These are phyloP conservation scores for Xylota sylvarum DNA, from an alignment of 2,888 invertebrate species.

Conservation along the genomic window DNA sequence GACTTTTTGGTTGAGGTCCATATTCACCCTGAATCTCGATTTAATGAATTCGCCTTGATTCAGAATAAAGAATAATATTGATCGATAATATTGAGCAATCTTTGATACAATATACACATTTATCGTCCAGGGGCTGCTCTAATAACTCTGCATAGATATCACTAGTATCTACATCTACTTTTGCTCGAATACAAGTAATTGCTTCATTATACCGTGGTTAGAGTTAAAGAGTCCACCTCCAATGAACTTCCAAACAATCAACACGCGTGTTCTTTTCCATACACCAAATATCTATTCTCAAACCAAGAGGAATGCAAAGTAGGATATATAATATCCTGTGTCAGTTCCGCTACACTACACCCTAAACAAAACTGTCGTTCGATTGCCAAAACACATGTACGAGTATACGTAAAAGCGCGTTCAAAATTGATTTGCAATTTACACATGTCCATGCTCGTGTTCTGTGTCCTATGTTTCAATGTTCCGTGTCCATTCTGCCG, in stretches of 20 bases:
- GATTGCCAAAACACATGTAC: slow-evolving; percentile 8
- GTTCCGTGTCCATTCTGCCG: slow-evolving; percentile 16
- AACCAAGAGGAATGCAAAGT: neutral
- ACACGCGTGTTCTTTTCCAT: neutral
- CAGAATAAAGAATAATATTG: too few relatives aligned
- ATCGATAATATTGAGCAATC: too few relatives aligned
- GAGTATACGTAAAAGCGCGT: neutral
- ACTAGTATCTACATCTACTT: too few relatives aligned
- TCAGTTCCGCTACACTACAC: neutral
- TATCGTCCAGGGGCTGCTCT: too few relatives aligned
- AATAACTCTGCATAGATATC: too few relatives aligned
- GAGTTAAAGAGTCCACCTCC: neutral
- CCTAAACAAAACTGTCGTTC: neutral
- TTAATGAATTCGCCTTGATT: too few relatives aligned
- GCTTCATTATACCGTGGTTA: slow-evolving; percentile 12
- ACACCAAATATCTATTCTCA: neutral
- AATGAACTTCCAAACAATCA: neutral
- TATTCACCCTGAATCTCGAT: too few relatives aligned
- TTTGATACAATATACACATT: too few relatives aligned
- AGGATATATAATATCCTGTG: slow-evolving; percentile 1
- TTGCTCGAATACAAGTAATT: neutral
- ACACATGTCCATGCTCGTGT: slow-evolving; percentile 46
- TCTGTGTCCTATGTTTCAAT: slow-evolving; percentile 22
- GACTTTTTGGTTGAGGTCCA: too few relatives aligned
- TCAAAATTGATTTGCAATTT: slow-evolving; percentile 50